Percentiles rank a stretch among this genome's conserved stretches.
Evolutionary conservation across 2,888 invertebrate genomes (phyloP).

Genomic region (Zonitis immaculata): DNA sequence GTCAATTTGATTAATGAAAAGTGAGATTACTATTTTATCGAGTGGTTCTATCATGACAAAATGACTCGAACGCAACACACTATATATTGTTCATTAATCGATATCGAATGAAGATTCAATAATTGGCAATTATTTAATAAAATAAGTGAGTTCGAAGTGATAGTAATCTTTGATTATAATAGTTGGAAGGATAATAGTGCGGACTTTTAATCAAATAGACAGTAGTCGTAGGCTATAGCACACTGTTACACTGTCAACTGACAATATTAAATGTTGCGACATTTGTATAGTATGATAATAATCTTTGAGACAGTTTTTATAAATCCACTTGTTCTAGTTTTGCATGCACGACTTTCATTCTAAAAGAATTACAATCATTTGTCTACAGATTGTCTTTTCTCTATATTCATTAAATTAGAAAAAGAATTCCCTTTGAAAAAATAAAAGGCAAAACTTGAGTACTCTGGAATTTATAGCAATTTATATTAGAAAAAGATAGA

Average conservation of each 20-base stretch:
- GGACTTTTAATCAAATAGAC: conserved; percentile 39
- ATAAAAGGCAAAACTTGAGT: too few species aligned
- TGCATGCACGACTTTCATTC: conserved; percentile 30
- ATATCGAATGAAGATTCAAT: too few species aligned
- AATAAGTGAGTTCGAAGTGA: too few species aligned
- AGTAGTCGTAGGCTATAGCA: conserved; percentile 21
- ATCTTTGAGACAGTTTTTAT: conserved; percentile 35
- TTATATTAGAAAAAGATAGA: background rate
- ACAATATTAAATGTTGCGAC: conserved; percentile 36
- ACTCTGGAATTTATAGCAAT: conserved; percentile 19
- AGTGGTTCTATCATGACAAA: conserved; percentile 33
- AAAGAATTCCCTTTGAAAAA: too few species aligned
- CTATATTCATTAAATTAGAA: conserved; percentile 19
- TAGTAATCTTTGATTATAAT: too few species aligned
- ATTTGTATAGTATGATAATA: conserved; percentile 39
- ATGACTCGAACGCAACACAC: conserved; percentile 11
- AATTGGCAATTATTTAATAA: too few species aligned
- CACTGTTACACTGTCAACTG: conserved; percentile 29
- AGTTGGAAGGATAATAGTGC: too few species aligned
- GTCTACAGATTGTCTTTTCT: conserved; percentile 18
- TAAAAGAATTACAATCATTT: conserved; percentile 31
- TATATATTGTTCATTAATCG: too few species aligned
- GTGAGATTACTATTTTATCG: conserved; percentile 27
- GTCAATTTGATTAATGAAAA: conserved; percentile 35
- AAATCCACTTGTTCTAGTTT: conserved; percentile 32